phyloP scores from a whole-genome alignment of 2,888 invertebrate genomes.

The Synergus japonicus region DNA sequence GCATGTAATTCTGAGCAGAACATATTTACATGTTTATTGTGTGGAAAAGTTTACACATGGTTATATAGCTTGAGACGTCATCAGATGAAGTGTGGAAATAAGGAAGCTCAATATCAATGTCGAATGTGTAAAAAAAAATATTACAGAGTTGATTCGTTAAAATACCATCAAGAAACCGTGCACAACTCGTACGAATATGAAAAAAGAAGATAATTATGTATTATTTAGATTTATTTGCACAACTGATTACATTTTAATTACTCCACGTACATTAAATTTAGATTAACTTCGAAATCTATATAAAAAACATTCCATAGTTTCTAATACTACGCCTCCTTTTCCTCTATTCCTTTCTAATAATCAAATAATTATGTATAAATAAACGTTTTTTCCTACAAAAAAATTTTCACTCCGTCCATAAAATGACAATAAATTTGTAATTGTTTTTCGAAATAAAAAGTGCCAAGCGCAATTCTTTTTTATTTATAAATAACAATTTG shows the following conservation, averaged over 20 bases:
- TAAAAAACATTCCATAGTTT: not conserved
- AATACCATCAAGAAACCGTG: constrained; percentile 56
- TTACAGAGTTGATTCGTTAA: constrained; percentile 62
- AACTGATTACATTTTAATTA: too few species aligned
- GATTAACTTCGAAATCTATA: too few species aligned
- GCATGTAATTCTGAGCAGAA: constrained; percentile 60
- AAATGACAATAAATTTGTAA: not conserved
- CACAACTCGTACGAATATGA: constrained; percentile 42
- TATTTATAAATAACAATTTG: not conserved
- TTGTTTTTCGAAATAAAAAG: not conserved
- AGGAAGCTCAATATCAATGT: constrained; percentile 90
- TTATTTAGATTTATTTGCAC: not conserved
- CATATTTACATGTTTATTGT: constrained; percentile 69
- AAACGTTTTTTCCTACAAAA: not conserved
- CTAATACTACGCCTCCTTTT: not conserved
- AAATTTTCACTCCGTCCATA: not conserved
- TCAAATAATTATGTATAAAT: not conserved
- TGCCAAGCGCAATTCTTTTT: not conserved
- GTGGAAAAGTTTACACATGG: constrained; percentile 72
- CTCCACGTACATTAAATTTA: too few species aligned
- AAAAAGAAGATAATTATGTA: constrained; percentile 24
- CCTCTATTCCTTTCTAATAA: not conserved
- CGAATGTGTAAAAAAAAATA: constrained; percentile 81
- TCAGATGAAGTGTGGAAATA: constrained; percentile 75
- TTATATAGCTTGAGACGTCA: constrained; percentile 74